Evolutionary conservation across 2,113 vertebrate genomes (phyloP), one percentile per base, ranked within the genome.

Genomic region (Petaurus breviceps): DNA sequence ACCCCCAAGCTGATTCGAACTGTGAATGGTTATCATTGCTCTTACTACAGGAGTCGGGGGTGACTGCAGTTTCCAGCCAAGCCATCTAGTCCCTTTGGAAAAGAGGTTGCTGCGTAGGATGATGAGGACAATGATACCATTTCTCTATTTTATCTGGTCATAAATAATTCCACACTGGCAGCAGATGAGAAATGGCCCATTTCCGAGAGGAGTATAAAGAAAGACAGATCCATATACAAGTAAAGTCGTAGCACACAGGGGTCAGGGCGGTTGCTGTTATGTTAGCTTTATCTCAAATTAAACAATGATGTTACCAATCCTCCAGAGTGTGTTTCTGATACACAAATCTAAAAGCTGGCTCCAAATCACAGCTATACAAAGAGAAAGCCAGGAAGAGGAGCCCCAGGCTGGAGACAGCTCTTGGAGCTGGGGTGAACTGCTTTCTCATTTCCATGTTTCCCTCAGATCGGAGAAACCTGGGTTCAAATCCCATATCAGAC

Each of bases 301-400:
- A 43, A 51, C 43, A 61, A 43, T 51, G 90, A 90, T 0, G 16
- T 8, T 54, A 8, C 49, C 89, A 93, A 91, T 89, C 8, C 46
- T 95, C 55, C 25, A 54, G 43, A 19, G 11, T 94, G 26, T 95
- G 37, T 95, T 96, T 57, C 94, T 53, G 10, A 96, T 47, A 94
- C 0, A 89, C 28, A 94, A 37, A 28, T 95, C 93, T 25, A 93
- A 94, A 94, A 93, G 54, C 54, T 16, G 28, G 26, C 26, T 50
- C 52, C 92, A 89, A 61, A n/a, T 0, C 61, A 92, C 57, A 94
- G 43, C 61, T 51, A 46, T 23, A 84, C 25, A 89, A 1, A 57
- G 57, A 26, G 3, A 91, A 94, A 50, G 3, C 53, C 4, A 26
- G 2, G 89, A 91, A 3, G 25, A 95, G 90, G 91, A 51, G 50